Evolutionary conservation across 2,113 vertebrate species (phyloP).

Genomic region (Setophaga coronata): DNA sequence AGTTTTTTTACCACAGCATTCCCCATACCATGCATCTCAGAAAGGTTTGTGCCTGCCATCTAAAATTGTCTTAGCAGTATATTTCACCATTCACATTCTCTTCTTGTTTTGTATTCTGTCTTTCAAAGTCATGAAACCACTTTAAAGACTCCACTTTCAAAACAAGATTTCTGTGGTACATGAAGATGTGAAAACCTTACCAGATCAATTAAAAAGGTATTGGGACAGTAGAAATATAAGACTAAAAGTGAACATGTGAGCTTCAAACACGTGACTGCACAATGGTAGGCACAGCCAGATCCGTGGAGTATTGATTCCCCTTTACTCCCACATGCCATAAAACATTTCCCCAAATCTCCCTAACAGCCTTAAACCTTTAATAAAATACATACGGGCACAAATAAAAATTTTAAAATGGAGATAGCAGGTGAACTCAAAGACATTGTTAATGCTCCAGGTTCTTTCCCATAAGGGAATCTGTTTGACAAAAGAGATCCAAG

Average conservation of each 20-base stretch:
- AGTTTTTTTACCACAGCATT: neutral
- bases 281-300: neutral
- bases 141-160: neutral
- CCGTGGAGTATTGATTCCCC: neutral
- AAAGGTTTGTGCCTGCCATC: neutral
- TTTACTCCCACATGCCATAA: neutral
- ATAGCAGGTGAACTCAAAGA: neutral
- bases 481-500: neutral
- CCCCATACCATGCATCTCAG: neutral
- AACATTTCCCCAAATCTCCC: neutral
- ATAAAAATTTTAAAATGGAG: neutral
- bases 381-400: neutral
- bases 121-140: neutral
- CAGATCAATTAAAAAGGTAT: neutral
- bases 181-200: neutral
- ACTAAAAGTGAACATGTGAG: neutral
- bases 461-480: neutral
- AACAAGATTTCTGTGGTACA: neutral
- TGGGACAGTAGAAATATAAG: neutral
- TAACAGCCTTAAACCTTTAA: neutral
- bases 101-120: neutral
- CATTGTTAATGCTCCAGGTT: neutral
- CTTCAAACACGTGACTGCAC: neutral
- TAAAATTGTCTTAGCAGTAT: neutral
- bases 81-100: neutral